These are phyloP conservation scores for Mesorhabditis sp. DNA, from an alignment of 2,888 invertebrate species.

Conservation along the genomic window DNA sequence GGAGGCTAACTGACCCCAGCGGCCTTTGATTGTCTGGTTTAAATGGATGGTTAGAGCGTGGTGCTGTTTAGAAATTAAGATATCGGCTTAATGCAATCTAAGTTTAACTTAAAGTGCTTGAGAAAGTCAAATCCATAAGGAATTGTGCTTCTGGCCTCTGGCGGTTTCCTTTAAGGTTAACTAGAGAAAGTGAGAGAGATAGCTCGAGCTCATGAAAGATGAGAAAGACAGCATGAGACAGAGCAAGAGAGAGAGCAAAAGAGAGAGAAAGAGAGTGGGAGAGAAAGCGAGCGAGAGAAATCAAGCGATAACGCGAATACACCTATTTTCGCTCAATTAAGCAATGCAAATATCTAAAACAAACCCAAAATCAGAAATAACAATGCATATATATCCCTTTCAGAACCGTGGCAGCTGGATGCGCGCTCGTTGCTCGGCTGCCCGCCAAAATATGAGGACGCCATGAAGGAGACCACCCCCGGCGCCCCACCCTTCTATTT, in stretches of 20 bases:
- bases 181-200: not conserved
- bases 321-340: not conserved
- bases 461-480: not conserved
- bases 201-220: not conserved
- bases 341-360: not conserved
- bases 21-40: no score
- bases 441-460: conserved; percentile 6
- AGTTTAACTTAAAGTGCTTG: no score
- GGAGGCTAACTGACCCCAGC: no score
- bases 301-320: not conserved
- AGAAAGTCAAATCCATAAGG: no score
- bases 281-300: not conserved
- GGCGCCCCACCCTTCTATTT: not conserved
- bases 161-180: no score
- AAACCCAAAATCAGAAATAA: no score
- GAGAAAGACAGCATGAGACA: not conserved
- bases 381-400: not conserved
- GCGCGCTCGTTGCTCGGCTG: not conserved
- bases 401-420: not conserved
- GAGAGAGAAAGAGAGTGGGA: not conserved
- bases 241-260: not conserved
- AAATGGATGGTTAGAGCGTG: no score
- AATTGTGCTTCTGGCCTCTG: no score
- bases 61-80: no score
- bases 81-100: no score